A percentile compares a stretch with the other conserved stretches of the same genome.
These are phyloP conservation scores for Paragorgia papillata DNA, from an alignment of 92 coral and sea anemone species.

Conservation along the genomic window DNA sequence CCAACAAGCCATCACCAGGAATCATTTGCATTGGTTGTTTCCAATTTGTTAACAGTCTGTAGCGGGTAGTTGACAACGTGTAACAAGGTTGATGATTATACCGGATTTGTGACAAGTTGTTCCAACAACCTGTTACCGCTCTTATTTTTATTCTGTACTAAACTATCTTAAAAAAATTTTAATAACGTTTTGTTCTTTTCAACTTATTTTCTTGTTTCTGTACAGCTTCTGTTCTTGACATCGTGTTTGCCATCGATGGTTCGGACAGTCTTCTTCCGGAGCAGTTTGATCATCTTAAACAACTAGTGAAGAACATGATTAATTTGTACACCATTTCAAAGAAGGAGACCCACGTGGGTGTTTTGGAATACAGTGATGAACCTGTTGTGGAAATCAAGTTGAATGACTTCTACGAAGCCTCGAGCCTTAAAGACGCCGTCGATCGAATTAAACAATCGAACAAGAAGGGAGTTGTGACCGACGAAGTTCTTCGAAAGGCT, in stretches of 20 bases:
- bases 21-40: too few species aligned
- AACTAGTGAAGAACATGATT: slow-evolving; percentile 64
- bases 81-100: too few species aligned
- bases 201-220: too few species aligned
- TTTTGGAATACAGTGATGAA: slow-evolving; percentile 68
- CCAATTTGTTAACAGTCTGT: too few species aligned
- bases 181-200: too few species aligned
- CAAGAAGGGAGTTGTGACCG: slow-evolving; percentile 23
- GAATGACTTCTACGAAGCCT: slow-evolving; percentile 10
- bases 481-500: slow-evolving; percentile 33
- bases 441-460: slow-evolving; percentile 9
- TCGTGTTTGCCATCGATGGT: slow-evolving; percentile 66
- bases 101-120: too few species aligned
- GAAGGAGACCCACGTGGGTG: slow-evolving; percentile 73
- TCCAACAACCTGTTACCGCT: too few species aligned
- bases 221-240: slow-evolving; percentile 68
- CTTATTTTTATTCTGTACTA: too few species aligned
- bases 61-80: too few species aligned
- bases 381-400: slow-evolving; percentile 59
- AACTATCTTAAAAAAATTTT: too few species aligned
- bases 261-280: slow-evolving; percentile 64
- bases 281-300: slow-evolving; percentile 66
- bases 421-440: slow-evolving; percentile 28
- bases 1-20: too few species aligned
- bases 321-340: slow-evolving; percentile 68